Evolutionary conservation across 1,140 invertebrate genomes (phyloP), one percentile per base, ranked within the genome.

Genomic region (Tetramorium parvispinum): DNA sequence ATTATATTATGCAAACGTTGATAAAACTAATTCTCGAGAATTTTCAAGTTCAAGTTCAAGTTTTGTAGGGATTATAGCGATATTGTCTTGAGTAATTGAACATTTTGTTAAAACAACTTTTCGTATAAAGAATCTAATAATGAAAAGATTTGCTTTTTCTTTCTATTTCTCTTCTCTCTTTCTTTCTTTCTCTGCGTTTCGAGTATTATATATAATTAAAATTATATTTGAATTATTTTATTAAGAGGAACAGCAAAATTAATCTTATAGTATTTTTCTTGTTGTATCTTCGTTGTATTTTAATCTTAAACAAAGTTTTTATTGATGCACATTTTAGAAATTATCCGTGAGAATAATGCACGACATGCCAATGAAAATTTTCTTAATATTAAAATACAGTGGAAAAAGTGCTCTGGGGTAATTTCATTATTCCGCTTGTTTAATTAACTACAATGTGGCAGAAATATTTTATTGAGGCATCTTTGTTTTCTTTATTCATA

Each of bases 371-470:
- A 59, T 59, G 5, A 59, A 82, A 73, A 46, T 21, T 57, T 73
- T 71, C 24, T 37, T 57, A 43, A 82, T 59, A 59, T 82, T 57
- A 73, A 73, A 61, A 32, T 71, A 59, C 24, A n/a, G n/a, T 61
- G 66, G 4, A 18, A 57, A 57, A 27, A 66, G 24, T 46, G 11
- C 66, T 21, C 27, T 6, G 40, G 8, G 13, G n/a, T 59, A 82
- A 82, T 83, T 75, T 75, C 53, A 59, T 82, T 73, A 82, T 61
- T 55, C 16, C 53, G 8, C n/a, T 83, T 83, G 18, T 27, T 83
- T 83, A 83, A 83, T 83, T 83, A 83, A 83, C 4, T 55, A 43
- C 32, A 49, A 49, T 49, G 53, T 40, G 3, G 24, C 40, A 37
- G 40, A 59, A 75, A 59, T 46, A 46, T 73, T 57, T 73, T 81